Evolutionary conservation across 2,797 vertebrate genomes (phyloP).

Genomic region (Myoxocephalus aenaeus): DNA sequence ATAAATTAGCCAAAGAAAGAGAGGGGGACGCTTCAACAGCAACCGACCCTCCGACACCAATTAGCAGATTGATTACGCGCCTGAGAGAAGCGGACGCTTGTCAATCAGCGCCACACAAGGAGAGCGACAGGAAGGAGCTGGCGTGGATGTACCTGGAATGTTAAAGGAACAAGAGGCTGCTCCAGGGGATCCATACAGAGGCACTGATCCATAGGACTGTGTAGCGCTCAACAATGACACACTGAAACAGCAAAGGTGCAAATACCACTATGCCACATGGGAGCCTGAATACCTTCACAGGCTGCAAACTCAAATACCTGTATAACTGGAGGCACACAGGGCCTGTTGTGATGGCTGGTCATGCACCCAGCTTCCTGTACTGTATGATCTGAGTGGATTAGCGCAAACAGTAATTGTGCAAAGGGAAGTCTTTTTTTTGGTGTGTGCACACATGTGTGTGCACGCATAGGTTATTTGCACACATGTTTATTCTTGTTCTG

Average conservation of each 20-base stretch:
- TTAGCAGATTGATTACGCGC: constrained; percentile 86
- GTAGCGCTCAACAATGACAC: constrained; percentile 72
- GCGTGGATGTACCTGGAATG: constrained; percentile 83
- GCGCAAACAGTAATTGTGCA: constrained; percentile 44
- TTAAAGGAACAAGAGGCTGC: constrained; percentile 81
- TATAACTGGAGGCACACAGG: constrained; percentile 69
- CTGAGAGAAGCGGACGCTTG: constrained; percentile 83
- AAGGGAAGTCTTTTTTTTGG: constrained; percentile 12
- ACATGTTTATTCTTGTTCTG: constrained; percentile 46
- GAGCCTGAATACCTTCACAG: constrained; percentile 73
- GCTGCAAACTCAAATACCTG: constrained; percentile 77
- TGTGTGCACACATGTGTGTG: constrained; percentile 8
- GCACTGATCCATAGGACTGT: constrained; percentile 79
- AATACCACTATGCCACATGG: constrained; percentile 77
- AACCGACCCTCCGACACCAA: constrained; percentile 83
- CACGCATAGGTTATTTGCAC: constrained; percentile 44
- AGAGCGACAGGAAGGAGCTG: constrained; percentile 81
- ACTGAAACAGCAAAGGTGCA: constrained; percentile 78
- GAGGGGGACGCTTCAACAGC: constrained; percentile 80
- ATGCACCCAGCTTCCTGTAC: constrained; percentile 63
- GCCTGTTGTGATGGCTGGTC: constrained; percentile 63
- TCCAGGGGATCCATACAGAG: constrained; percentile 75
- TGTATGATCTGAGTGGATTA: constrained; percentile 63
- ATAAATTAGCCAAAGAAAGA: constrained; percentile 85
- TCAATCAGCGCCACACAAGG: constrained; percentile 82